phyloP scores from a whole-genome alignment of 2,888 invertebrate species.

The Drosophila lutescens region DNA sequence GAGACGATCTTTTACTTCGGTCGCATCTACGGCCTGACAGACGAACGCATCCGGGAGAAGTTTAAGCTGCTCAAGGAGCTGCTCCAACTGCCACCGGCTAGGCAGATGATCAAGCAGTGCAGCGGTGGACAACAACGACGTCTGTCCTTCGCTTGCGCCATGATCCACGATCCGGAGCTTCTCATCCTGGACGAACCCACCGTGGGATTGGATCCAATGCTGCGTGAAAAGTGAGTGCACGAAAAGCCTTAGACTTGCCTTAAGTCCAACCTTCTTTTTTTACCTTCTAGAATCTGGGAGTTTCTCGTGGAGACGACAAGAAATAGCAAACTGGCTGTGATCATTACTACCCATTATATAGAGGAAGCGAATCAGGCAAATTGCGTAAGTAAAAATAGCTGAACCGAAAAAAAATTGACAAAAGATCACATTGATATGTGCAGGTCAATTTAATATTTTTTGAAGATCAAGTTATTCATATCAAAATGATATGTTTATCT shows the following conservation, averaged over 20 bases:
- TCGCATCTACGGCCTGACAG: conserved; percentile 91
- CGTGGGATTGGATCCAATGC: conserved; percentile 95
- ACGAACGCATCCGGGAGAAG: conserved; percentile 87
- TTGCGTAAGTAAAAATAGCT: conserved; percentile 86
- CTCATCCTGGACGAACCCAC: conserved; percentile 97
- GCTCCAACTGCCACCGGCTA: conserved; percentile 90
- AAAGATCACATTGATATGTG: no score
- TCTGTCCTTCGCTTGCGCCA: conserved; percentile 94
- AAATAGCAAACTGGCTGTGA: conserved; percentile 90
- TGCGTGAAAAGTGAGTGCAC: conserved; percentile 89
- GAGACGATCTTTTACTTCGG: conserved; percentile 95
- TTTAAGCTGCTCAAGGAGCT: conserved; percentile 89
- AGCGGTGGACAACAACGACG: conserved; percentile 96
- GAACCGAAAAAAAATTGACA: no score
- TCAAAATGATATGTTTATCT: no score
- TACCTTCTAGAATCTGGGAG: conserved; percentile 91
- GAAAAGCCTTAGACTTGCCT: accelerated
- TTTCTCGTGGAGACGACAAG: conserved; percentile 90
- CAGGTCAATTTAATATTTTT: no score
- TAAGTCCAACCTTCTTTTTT: neutral
- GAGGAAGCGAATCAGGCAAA: conserved; percentile 95
- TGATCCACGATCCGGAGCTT: conserved; percentile 94
- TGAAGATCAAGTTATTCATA: no score
- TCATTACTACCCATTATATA: conserved; percentile 97
- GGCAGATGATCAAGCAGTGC: conserved; percentile 88